Base-by-base conservation (phyloP, 2,797 vertebrate genomes). In the Peromyscus melanophrys region DNA sequence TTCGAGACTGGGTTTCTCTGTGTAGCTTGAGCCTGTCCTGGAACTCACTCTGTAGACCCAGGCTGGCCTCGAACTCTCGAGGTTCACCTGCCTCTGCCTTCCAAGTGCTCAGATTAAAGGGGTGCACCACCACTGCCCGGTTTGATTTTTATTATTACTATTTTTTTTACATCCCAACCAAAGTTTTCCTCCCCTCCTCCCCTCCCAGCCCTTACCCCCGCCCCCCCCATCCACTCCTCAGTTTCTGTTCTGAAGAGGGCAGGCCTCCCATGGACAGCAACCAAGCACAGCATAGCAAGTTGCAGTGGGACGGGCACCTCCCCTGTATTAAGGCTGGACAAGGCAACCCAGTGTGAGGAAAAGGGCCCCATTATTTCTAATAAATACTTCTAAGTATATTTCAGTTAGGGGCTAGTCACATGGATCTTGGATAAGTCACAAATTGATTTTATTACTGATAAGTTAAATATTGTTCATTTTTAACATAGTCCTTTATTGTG, bases 361-460 rank as follows among this genome's bases (percentile, higher is more conserved):
- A 75, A 75, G 40, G 25, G 11, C 27, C 11, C 25, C 31, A 29
- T 63, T 93, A 55, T 52, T 85, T 90, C 34, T 81, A 23, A 73
- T 92, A 89, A 83, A 37, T 31, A 95, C 84, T 92, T 95, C 19
- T 92, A 75, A 92, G 61, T 94, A n/a, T 17, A 73, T 69, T 73
- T 92, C 43, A 71, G 4, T 85, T 81, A 85, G 23, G 17, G 90
- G 34, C 34, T 91, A 40, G 65, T 76, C 4, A 23, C 0, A 13
- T 92, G 27, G 43, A 31, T 95, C 29, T 92, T 86, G n/a, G 57
- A 8, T 77, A 81, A 55, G 49, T 92, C 8, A 63, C 2, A 49
- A 46, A 16, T 69, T 97, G 27, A 69, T 95, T 78, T 94, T 94
- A 78, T 82, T 92, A 55, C 31, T 63, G 57, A 5, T 76, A 46